Percentiles rank a stretch among this genome's conserved stretches.
These are phyloP conservation scores for Probaryconus sp. DNA, from an alignment of 1,140 invertebrate genomes.

Conservation along the genomic window DNA sequence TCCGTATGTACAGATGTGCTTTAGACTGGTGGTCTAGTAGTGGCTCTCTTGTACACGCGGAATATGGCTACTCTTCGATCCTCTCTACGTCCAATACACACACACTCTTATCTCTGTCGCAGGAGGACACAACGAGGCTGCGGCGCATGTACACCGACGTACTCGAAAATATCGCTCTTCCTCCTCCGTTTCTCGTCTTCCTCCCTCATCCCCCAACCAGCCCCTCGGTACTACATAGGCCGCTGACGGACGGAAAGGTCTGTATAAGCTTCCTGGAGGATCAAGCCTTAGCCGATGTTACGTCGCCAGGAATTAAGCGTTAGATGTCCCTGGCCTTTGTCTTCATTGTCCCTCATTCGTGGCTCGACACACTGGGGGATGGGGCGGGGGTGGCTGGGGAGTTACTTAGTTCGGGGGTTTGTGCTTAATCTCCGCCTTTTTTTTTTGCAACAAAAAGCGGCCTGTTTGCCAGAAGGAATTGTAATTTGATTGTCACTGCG, in stretches of 20 bases:
- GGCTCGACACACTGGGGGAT: too few species aligned
- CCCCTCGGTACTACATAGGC: too few species aligned
- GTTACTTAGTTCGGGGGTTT: too few species aligned
- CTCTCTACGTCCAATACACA: not conserved
- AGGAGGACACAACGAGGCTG: conserved; percentile 27
- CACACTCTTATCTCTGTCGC: conserved; percentile 8
- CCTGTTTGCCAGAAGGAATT: too few species aligned
- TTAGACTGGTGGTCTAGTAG: conserved; percentile 17
- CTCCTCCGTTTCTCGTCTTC: not conserved
- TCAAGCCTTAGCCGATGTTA: conserved; percentile 20
- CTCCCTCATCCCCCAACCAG: conserved; percentile 13
- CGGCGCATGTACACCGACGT: conserved; percentile 35
- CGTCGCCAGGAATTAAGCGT: conserved; percentile 22
- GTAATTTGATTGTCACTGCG: too few species aligned
- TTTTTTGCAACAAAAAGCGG: too few species aligned
- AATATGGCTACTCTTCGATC: conserved; percentile 11
- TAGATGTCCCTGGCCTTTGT: conserved; percentile 24
- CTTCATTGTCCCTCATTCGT: conserved; percentile 23
- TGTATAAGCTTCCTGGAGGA: conserved; percentile 27
- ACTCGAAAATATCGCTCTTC: conserved; percentile 16
- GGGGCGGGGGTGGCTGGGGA: too few species aligned
- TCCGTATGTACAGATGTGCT: conserved; percentile 39
- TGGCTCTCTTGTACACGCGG: conserved; percentile 16
- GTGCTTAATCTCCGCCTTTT: too few species aligned
- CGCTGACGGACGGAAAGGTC: conserved; percentile 17